Evolutionary conservation across 2,113 vertebrate species (phyloP).

Genomic region (Carassius auratus): DNA sequence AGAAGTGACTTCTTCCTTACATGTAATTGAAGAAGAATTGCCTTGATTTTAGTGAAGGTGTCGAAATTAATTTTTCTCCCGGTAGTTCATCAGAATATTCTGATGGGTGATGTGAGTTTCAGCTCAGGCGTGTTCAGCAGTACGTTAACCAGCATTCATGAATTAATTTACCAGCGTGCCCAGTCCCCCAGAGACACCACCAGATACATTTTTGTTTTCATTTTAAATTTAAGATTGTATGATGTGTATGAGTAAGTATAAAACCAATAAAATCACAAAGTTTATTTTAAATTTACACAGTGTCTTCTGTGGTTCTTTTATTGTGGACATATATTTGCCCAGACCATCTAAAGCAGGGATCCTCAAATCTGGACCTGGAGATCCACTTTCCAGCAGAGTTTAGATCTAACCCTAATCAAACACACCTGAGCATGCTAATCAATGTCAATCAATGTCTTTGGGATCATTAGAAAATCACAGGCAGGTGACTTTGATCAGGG

Average conservation of each 20-base stretch:
- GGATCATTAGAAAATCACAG: too few relatives aligned
- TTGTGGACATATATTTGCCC: constrained; percentile 43
- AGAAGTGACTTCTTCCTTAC: background rate
- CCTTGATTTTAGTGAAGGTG: constrained; percentile 9
- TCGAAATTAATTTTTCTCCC: background rate
- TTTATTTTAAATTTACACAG: constrained; percentile 80
- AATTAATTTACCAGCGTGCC: constrained; percentile 9
- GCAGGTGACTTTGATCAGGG: too few relatives aligned
- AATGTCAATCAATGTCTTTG: too few relatives aligned
- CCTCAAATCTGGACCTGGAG: too few relatives aligned
- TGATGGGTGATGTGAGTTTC: constrained; percentile 15
- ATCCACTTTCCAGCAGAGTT: too few relatives aligned
- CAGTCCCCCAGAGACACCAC: constrained; percentile 71
- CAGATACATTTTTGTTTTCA: constrained; percentile 70
- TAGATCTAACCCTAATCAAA: too few relatives aligned
- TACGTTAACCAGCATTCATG: constrained; percentile 16
- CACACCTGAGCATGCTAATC: too few relatives aligned
- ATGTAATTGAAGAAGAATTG: background rate
- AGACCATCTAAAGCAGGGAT: background rate
- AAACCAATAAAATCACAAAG: constrained; percentile 84
- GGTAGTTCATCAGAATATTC: constrained; percentile 14
- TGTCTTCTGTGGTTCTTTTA: constrained; percentile 55
- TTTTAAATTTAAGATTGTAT: constrained; percentile 80
- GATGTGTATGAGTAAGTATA: constrained; percentile 79
- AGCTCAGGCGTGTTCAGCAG: background rate